Percentiles rank a stretch among this genome's conserved stretches.
phyloP scores from a whole-genome alignment of 2,888 invertebrate species.

The Synergus gifuensis region DNA sequence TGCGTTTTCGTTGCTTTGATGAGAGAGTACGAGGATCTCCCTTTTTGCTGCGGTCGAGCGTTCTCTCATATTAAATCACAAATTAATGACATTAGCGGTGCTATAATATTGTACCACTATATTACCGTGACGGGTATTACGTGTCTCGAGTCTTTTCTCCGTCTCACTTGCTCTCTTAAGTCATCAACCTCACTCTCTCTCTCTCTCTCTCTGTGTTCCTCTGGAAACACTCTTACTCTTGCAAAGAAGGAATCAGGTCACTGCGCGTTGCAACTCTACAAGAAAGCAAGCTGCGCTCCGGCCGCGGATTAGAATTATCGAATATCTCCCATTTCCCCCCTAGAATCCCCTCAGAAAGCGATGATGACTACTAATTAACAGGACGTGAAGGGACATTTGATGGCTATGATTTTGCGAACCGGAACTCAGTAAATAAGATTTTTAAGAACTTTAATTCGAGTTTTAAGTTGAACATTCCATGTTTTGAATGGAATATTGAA shows the following conservation, averaged over 20 bases:
- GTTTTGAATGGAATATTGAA: no score
- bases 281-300: conserved; percentile 74
- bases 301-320: conserved; percentile 74
- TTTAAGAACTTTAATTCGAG: background rate
- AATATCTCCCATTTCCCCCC: conserved; percentile 56
- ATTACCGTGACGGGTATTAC: conserved; percentile 76
- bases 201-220: conserved; percentile 61
- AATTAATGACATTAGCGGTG: conserved; percentile 77
- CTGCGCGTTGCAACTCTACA: conserved; percentile 67
- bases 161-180: conserved; percentile 50
- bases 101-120: conserved; percentile 76
- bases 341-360: conserved; percentile 61
- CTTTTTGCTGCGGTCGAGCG: conserved; percentile 59
- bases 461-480: no score
- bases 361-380: conserved; percentile 60
- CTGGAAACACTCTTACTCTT: conserved; percentile 74
- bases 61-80: conserved; percentile 73
- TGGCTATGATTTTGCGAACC: background rate
- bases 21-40: conserved; percentile 43
- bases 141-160: conserved; percentile 66
- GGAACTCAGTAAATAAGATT: background rate
- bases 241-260: conserved; percentile 76
- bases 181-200: conserved; percentile 52
- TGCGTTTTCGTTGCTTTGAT: conserved; percentile 45
- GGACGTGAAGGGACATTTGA: background rate